Evolutionary conservation across 2,797 vertebrate genomes (phyloP), one percentile per base, ranked within the genome.

Genomic region (Poeciliopsis paucimaculata): DNA sequence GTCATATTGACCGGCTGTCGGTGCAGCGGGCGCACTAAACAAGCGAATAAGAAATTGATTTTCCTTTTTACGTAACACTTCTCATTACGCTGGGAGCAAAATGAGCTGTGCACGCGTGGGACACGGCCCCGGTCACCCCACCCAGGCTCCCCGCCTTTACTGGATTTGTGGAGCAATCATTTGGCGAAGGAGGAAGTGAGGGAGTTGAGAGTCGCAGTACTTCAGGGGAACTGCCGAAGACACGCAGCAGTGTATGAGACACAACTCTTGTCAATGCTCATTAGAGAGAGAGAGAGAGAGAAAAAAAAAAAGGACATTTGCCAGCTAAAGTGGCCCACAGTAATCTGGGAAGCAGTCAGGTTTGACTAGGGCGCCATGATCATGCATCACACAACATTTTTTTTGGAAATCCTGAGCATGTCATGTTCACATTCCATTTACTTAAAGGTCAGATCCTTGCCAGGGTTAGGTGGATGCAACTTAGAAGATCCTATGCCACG

Each of bases 11-110:
- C 83, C n/a, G 15, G 16, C 89, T 91, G 88, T 90, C 86, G 80
- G 86, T 90, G 86, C 85, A 85, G 36, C 77, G 85, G 87, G 84
- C 77, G 78, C 88, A 77, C 78, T 90, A 90, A 89, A 89, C 70
- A 73, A 80, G 84, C 88, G 86, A 89, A 88, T 89, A 88, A 87
- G 85, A 86, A 89, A 93, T 91, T 91, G 90, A 94, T 92, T 88
- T 86, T 64, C 85, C 87, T 93, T 46, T 71, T 89, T 85, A 89
- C 53, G 72, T 77, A 88, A 82, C 84, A 15, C 70, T 82, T 87
- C 86, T 89, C 89, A 87, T 92, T 91, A 89, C 49, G 73, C 89
- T 70, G 6, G 64, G 46, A 88, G 89, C 90, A 82, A 86, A 92
- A 93, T 86, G 88, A 90, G 90, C 87, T 84, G 76, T 70, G 79